Evolutionary conservation across 2,888 invertebrate genomes (phyloP), one percentile per base, ranked within the genome.

Genomic region (Taenaris catops): DNA sequence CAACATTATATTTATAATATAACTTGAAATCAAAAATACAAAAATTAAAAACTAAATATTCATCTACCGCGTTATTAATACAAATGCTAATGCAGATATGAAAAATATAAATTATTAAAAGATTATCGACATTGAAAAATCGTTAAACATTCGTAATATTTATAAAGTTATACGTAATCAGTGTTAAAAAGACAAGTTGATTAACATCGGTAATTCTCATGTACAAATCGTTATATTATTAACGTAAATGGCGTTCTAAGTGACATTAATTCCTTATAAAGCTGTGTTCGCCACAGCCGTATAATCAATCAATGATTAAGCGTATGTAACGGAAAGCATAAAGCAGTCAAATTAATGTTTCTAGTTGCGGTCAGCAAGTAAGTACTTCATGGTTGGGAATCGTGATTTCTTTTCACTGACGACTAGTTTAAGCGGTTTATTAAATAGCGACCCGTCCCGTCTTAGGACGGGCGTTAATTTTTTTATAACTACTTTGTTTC

Each of bases 261-360:
- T 42, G 35, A 32, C 38, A 43, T 41, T 43, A 34, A 40, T 41
- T 40, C 47, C 47, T 32, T 44, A 44, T 41, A 45, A 39, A 47
- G 47, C 43, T 37, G 38, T 25, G 40, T 39, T 41, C 44, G 31
- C 31, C 14, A 31, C 31, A 28, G 33, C 37, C 25, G 40, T 35
- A 32, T 49, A 40, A 45, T 49, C 48, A 46, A 41, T 45, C 45
- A 45, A 34, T 42, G 34, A 41, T 44, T 40, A 42, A 38, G 32
- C 25, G 44, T 37, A 23, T 37, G 27, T 44, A 45, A 49, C 43
- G 47, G 49, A 40, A 46, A 45, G 32, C 47, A 49, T 49, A 45
- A 47, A 51, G 49, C 50, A 47, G 38, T 48, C 40, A 44, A 41
- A 44, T 47, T 44, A 50, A 48, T 48, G 43, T 41, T 42, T 44